Evolutionary conservation across 2,797 vertebrate species (phyloP), one percentile per base, ranked within the genome.

Genomic region (Macropus fuliginosus): DNA sequence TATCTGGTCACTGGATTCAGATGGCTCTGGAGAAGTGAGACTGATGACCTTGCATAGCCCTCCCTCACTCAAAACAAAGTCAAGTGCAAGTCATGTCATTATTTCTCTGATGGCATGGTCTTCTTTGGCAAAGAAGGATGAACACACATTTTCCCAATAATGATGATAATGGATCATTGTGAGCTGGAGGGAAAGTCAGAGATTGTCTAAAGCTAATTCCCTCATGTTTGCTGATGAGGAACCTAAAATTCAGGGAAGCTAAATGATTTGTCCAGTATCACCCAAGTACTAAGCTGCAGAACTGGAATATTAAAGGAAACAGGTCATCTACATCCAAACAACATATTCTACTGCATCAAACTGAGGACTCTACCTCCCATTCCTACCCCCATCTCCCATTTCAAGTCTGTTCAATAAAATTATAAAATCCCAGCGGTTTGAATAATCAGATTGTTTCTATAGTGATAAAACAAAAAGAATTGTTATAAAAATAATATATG

Each of bases 401-500:
- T 9, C 10, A 81, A 62, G 0, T 90, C 46, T 93, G 11, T 11
- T 52, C 46, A 52, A 91, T 34, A 12, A 10, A 55, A 52, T 27
- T 2, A 14, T 81, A 27, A 54, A 21, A n/a, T 40, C 92, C 62
- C 92, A 34, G 74, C 46, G n/a, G 74, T 54, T 18, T n/a, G 40
- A 31, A 28, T 56, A 3, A 92, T 93, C 46, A 59, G 0, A 94
- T 92, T 3, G 4, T 94, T 94, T 94, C 54, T 55, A 18, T n/a
- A 5, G 89, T 52, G 46, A 57, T 62, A 46, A 92, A 95, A 52
- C 56, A 92, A 46, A 66, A 55, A 28, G 92, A 40, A 92, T 56
- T 96, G 94, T 96, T 98, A 97, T 94, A 95, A 27, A 57, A 97
- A 94, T 74, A 74, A 89, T 91, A 34, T 62, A 94, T 92, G 57